Evolutionary conservation across 2,888 invertebrate species (phyloP), one percentile per base, ranked within the genome.

Genomic region (Trissoscelio sp.): DNA sequence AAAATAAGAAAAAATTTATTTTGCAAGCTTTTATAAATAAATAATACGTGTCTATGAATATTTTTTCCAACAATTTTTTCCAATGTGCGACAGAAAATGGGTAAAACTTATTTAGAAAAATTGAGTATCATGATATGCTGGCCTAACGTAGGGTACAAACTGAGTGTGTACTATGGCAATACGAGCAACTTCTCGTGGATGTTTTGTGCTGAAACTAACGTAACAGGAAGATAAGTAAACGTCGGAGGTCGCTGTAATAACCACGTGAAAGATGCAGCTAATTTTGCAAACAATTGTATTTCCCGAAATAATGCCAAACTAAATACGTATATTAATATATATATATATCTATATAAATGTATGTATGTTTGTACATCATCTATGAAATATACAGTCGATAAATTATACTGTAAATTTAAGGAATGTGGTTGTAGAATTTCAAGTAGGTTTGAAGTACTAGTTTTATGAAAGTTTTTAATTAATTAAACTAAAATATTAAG

Each of bases 261-360:
- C 81, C 75, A 79, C 69, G 80, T 79, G 73, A 82, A 78, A 85
- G 78, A 58, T 79, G 60, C 22, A 78, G 78, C 83, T 86, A 87
- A 87, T 84, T 86, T 85, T 83, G 85, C 81, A 67, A 62, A 73
- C 73, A 74, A 64, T 64, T 42, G 31, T 51, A 34, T 57, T 69
- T 74, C 72, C 48, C 20, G 75, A 70, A 75, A 73, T 75, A 81
- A 60, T 34, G 73, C 28, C 80, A 74, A 84, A 75, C 84, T 81
- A 84, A 81, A 82, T 83, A 75, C 84, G 80, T 74, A 55, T 69
- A 70, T 51, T 22, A n/a, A 51, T 14, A 6, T 34, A 20, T 12
- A 7, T 24, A 48, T 6, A n/a, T n/a, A n/a, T n/a, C n/a, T n/a
- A n/a, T n/a, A n/a, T n/a, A n/a, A n/a, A n/a, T n/a, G n/a, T n/a